Conservation (phyloP, 2,797 vertebrate species). For the Momotus momota region DNA sequence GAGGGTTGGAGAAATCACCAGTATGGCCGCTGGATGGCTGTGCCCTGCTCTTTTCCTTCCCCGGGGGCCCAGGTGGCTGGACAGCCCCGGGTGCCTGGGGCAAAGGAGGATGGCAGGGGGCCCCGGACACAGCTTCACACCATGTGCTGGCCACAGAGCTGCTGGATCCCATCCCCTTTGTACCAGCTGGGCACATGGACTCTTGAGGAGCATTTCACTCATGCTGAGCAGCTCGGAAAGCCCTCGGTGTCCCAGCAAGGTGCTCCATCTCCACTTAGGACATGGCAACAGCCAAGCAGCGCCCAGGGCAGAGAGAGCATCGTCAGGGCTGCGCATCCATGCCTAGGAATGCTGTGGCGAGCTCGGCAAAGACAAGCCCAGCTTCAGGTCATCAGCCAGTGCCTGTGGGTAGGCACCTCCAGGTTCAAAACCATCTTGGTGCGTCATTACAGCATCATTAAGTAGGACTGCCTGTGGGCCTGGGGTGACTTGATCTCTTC, state of each 20-base stretch:
- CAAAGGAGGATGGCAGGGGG: background rate
- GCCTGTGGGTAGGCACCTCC: background rate
- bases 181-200: background rate
- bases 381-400: background rate
- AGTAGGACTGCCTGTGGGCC: background rate
- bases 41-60: background rate
- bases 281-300: background rate
- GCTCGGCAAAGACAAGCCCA: accelerated
- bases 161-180: background rate
- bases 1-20: background rate
- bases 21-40: accelerated
- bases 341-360: background rate
- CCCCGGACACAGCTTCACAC: background rate
- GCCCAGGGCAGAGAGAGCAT: background rate
- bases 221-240: background rate
- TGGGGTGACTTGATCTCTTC: accelerated
- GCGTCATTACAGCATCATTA: background rate
- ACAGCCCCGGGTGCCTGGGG: background rate
- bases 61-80: background rate
- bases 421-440: background rate
- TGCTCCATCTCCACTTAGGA: background rate
- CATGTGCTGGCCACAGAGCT: accelerated
- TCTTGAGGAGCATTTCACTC: background rate
- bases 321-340: background rate
- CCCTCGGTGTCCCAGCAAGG: background rate